Conservation (phyloP, 2,888 invertebrate genomes). For the Toxonevra muliebris region DNA sequence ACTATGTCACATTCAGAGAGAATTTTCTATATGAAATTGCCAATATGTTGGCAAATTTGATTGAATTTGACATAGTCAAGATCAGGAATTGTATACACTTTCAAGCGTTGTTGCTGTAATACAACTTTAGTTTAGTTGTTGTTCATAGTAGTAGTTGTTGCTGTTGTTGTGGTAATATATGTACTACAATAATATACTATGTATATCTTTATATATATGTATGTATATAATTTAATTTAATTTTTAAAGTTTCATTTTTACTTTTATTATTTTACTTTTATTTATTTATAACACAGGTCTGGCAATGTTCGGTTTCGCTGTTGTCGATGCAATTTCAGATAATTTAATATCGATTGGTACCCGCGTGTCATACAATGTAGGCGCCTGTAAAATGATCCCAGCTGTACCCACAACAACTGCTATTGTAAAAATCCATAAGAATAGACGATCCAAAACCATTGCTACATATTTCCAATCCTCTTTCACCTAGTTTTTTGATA, state of each 20-base stretch:
- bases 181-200: background rate
- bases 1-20: too few relatives aligned
- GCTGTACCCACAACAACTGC: slow-evolving; percentile 94
- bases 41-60: too few relatives aligned
- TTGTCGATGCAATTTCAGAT: slow-evolving; percentile 89
- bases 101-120: slow-evolving; percentile 2
- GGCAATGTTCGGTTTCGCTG: slow-evolving; percentile 79
- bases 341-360: slow-evolving; percentile 87
- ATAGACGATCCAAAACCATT: slow-evolving; percentile 95
- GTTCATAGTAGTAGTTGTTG: slow-evolving; percentile 15
- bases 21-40: too few relatives aligned
- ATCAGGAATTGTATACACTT: too few relatives aligned
- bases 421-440: slow-evolving; percentile 96
- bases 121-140: slow-evolving; percentile 2
- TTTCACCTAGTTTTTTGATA: slow-evolving; percentile 74
- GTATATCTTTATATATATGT: background rate
- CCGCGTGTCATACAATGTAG: slow-evolving; percentile 91
- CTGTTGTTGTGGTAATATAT: background rate
- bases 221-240: background rate
- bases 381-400: slow-evolving; percentile 93
- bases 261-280: slow-evolving; percentile 8
- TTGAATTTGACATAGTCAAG: too few relatives aligned
- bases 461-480: slow-evolving; percentile 99
- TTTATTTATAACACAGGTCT: slow-evolving; percentile 64
- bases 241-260: background rate